These are phyloP conservation scores for Chrysaora quinquecirrha DNA, from an alignment of 30 jellyfish, hydroid and myxozoan genomes.

Conservation along the genomic window DNA sequence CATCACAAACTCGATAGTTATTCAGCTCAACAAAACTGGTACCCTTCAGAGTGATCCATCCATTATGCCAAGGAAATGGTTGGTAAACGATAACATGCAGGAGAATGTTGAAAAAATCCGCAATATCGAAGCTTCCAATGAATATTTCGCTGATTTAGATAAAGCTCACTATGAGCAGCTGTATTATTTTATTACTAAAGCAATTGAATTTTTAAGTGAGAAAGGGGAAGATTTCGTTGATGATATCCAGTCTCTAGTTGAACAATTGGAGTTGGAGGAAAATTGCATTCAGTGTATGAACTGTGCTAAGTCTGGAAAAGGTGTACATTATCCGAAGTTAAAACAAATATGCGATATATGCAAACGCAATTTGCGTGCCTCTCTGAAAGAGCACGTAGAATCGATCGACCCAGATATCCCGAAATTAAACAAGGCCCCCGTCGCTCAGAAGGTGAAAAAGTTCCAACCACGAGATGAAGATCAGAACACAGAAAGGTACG, in stretches of 20 bases:
- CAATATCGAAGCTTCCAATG: not conserved
- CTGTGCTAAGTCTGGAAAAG: slow-evolving; percentile 6
- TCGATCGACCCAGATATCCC: slow-evolving; percentile 2
- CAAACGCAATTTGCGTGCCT: not conserved
- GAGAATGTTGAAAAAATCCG: not conserved
- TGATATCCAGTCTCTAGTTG: not conserved
- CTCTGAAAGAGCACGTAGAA: slow-evolving; percentile 3
- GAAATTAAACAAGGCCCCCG: not conserved
- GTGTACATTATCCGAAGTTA: not conserved
- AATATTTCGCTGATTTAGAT: not conserved
- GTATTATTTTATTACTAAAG: not conserved
- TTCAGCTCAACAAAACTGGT: not conserved
- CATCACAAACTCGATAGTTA: not conserved
- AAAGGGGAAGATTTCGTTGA: not conserved
- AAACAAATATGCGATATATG: slow-evolving; percentile 7
- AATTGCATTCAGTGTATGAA: slow-evolving; percentile 17
- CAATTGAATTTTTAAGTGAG: not conserved
- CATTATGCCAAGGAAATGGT: not conserved
- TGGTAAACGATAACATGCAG: not conserved
- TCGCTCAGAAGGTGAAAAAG: not conserved
- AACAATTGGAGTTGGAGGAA: not conserved
- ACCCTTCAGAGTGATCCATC: too few species aligned
- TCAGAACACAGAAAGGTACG: not conserved
- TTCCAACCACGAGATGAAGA: not conserved
- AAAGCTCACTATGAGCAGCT: slow-evolving; percentile 2